These are phyloP conservation scores for Globodera ellingtonae DNA, from an alignment of 1,140 invertebrate species.

Conservation along the genomic window DNA sequence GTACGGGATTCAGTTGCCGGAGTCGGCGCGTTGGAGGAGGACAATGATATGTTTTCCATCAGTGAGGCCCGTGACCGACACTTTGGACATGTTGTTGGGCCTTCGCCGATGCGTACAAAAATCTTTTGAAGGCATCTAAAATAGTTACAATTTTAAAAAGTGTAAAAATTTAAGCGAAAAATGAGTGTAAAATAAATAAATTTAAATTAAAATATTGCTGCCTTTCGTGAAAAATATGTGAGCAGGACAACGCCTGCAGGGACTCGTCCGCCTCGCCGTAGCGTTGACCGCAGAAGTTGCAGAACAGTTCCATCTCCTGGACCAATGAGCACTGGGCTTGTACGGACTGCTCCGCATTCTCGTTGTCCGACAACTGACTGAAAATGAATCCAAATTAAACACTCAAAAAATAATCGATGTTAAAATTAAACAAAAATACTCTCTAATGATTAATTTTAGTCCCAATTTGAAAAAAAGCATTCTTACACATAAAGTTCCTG, in stretches of 20 bases:
- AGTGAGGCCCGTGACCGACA: slow-evolving; percentile 44
- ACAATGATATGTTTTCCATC: slow-evolving; percentile 47
- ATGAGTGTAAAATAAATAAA: background rate
- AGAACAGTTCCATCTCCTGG: slow-evolving; percentile 65
- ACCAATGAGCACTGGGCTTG: slow-evolving; percentile 47
- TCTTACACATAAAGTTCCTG: slow-evolving; percentile 58
- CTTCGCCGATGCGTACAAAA: slow-evolving; percentile 38
- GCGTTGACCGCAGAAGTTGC: slow-evolving; percentile 64
- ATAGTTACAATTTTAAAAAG: slow-evolving; percentile 43
- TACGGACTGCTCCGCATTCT: slow-evolving; percentile 55
- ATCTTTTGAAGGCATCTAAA: slow-evolving; percentile 41
- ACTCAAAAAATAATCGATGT: background rate
- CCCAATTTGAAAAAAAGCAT: slow-evolving; percentile 30
- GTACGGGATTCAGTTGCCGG: slow-evolving; percentile 24
- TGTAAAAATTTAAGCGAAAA: slow-evolving; percentile 30
- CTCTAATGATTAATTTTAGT: background rate
- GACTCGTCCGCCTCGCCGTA: slow-evolving; percentile 60
- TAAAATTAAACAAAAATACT: background rate
- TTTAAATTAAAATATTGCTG: slow-evolving; percentile 24
- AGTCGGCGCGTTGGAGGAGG: slow-evolving; percentile 36
- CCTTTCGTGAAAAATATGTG: slow-evolving; percentile 65
- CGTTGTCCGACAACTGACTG: slow-evolving; percentile 48
- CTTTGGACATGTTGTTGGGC: slow-evolving; percentile 49
- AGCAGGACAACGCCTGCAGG: slow-evolving; percentile 60
- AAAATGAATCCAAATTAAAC: background rate